These are phyloP conservation scores for Turritopsis rubra DNA, from an alignment of 30 jellyfish, hydroid and myxozoan genomes.

Conservation along the genomic window DNA sequence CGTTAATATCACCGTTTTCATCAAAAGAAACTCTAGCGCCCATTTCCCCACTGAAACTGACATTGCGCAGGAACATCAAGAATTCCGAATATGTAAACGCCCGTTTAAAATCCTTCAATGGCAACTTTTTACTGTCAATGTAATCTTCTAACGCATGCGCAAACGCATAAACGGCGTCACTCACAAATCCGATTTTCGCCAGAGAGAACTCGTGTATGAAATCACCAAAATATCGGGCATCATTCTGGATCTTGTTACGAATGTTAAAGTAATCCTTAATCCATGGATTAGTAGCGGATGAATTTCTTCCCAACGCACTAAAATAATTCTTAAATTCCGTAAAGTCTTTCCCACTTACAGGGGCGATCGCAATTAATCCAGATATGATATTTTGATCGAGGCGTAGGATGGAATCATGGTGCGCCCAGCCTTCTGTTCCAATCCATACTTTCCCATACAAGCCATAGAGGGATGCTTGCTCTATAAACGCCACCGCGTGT, in stretches of 20 bases:
- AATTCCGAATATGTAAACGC: neutral
- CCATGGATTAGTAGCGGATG: constrained; percentile 44
- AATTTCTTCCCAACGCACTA: neutral
- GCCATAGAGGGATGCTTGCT: constrained; percentile 2
- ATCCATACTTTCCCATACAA: constrained; percentile 19
- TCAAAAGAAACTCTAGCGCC: constrained; percentile 26
- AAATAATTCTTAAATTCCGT: constrained; percentile 35
- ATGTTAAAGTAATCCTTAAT: constrained; percentile 34
- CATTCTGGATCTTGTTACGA: neutral
- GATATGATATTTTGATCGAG: constrained; percentile 36
- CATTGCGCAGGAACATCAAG: constrained; percentile 26
- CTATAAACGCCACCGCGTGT: constrained; percentile 15
- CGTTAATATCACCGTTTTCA: constrained; percentile 5
- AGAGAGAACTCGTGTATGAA: constrained; percentile 18
- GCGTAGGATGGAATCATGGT: constrained; percentile 19
- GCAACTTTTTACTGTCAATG: constrained; percentile 1
- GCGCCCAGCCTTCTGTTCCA: constrained; percentile 36
- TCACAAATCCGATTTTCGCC: constrained; percentile 36
- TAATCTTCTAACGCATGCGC: neutral
- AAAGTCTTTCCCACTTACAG: constrained; percentile 30
- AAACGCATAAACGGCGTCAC: constrained; percentile 27
- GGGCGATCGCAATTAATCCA: constrained; percentile 48
- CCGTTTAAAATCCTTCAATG: neutral
- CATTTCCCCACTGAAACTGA: constrained; percentile 31
- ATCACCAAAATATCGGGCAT: neutral